Conservation (phyloP, 2,797 vertebrate species). For the Okamejei kenojei region DNA sequence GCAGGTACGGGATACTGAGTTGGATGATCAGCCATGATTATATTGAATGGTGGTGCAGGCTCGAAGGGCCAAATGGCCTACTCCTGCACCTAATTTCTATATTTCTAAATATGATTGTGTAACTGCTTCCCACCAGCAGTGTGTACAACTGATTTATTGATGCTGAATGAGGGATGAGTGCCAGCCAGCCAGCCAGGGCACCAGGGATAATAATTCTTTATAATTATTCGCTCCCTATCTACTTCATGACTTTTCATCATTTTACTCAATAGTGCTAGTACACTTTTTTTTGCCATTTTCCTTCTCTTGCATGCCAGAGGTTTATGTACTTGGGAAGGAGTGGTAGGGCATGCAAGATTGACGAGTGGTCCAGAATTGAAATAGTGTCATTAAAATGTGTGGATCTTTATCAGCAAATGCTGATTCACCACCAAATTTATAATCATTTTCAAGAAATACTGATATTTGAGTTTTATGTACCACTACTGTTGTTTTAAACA, state of each 20-base stretch:
- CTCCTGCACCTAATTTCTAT: no score
- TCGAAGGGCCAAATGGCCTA: no score
- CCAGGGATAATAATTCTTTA: no score
- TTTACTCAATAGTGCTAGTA: background rate
- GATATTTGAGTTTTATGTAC: background rate
- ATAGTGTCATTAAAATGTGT: background rate
- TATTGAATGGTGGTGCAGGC: no score
- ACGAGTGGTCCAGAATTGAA: background rate
- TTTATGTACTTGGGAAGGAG: background rate
- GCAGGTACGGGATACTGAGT: no score
- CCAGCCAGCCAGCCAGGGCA: no score
- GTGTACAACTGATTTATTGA: no score
- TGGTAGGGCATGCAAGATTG: background rate
- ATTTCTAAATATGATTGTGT: no score
- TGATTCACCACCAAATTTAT: background rate
- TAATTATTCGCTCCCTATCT: background rate
- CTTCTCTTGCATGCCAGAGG: background rate
- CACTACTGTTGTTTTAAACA: background rate
- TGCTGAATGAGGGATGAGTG: no score
- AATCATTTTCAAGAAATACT: background rate
- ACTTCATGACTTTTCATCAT: background rate
- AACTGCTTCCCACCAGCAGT: no score
- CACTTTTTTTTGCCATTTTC: background rate
- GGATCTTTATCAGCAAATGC: background rate
- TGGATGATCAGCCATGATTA: no score